A percentile compares a stretch with the other conserved stretches of the same genome.
Conservation (phyloP, 2,797 vertebrate genomes). For the Eulemur coronatus region DNA sequence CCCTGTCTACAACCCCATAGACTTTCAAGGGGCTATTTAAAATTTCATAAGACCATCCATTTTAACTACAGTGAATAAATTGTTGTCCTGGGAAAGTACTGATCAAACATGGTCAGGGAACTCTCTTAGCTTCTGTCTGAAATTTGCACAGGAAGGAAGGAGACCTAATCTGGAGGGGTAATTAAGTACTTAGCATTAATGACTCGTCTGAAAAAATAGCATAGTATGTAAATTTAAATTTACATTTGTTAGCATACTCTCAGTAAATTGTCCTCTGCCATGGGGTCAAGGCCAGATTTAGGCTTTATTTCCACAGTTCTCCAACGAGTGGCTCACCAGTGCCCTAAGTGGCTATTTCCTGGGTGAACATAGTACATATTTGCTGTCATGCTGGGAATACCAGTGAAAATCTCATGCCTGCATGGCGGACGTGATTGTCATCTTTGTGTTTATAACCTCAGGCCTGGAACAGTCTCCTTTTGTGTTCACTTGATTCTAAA, state of each 20-base stretch:
- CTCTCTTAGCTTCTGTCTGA: background rate
- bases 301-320: slow-evolving; percentile 60
- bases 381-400: background rate
- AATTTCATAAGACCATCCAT: slow-evolving; percentile 58
- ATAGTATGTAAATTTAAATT: background rate
- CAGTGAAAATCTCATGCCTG: background rate
- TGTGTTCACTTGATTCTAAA: background rate
- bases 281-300: slow-evolving; percentile 11
- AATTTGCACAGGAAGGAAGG: slow-evolving; percentile 42
- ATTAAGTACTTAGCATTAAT: slow-evolving; percentile 22
- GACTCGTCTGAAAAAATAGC: background rate
- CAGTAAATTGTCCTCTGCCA: background rate
- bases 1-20: background rate
- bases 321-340: background rate
- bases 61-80: slow-evolving; percentile 35
- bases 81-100: slow-evolving; percentile 70
- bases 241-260: background rate
- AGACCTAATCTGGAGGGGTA: slow-evolving; percentile 35
- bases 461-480: slow-evolving; percentile 11
- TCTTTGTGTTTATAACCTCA: background rate
- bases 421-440: background rate
- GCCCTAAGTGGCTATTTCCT: background rate
- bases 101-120: slow-evolving; percentile 49
- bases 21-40: slow-evolving; percentile 49
- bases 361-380: too few species aligned